Percentiles rank a stretch among this genome's conserved stretches.
Conservation (phyloP, 2,113 vertebrate genomes). For the Neogobius melanostomus region DNA sequence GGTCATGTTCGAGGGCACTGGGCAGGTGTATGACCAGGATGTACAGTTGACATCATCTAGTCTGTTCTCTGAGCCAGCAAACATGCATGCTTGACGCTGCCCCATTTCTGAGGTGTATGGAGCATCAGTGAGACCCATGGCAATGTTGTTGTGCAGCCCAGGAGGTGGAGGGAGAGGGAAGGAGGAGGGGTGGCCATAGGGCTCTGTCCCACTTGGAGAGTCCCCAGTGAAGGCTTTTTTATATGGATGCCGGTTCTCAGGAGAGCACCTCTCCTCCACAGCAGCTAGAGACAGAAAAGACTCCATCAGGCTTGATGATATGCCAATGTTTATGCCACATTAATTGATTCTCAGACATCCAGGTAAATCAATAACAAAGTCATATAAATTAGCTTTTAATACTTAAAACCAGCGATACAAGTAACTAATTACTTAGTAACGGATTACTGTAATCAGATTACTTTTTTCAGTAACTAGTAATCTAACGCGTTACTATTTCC, state of each 20-base stretch:
- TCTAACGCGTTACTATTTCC: no score
- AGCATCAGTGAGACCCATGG: conserved; percentile 79
- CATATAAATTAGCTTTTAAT: neutral
- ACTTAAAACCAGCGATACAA: no score
- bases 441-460: no score
- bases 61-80: conserved; percentile 86
- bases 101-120: conserved; percentile 89
- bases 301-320: neutral
- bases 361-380: neutral
- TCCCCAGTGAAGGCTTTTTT: conserved; percentile 90
- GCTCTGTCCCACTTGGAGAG: conserved; percentile 84
- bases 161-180: conserved; percentile 61
- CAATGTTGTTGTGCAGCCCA: conserved; percentile 63
- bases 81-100: conserved; percentile 96
- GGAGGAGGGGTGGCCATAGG: conserved; percentile 84
- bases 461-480: no score
- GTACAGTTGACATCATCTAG: conserved; percentile 90
- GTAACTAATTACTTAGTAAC: no score
- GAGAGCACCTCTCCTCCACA: conserved; percentile 84
- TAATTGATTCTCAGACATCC: no score
- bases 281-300: conserved; percentile 54
- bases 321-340: neutral
- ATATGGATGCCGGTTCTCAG: conserved; percentile 80
- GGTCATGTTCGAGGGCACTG: conserved; percentile 85
- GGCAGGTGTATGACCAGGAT: conserved; percentile 89